phyloP scores from a whole-genome alignment of 2,797 vertebrate species.

The Mareca penelope region DNA sequence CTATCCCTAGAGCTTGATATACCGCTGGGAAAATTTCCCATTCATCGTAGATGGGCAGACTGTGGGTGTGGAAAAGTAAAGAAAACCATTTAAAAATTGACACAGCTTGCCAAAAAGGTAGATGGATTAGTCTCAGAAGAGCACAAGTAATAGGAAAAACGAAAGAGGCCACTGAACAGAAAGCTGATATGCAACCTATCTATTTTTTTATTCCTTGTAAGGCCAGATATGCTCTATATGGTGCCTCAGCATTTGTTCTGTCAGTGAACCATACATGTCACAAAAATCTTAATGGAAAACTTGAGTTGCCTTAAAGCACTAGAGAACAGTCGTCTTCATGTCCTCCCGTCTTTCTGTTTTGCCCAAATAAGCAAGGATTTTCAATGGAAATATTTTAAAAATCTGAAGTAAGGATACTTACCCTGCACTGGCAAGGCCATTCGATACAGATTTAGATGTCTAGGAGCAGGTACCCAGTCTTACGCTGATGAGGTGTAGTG shows the following conservation, averaged over 20 bases:
- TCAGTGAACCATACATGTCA: neutral
- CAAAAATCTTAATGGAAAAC: neutral
- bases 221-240: neutral
- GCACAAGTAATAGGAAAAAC: neutral
- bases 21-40: neutral
- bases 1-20: neutral
- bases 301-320: neutral
- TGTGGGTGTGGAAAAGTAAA: neutral
- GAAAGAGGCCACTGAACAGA: neutral
- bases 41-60: neutral
- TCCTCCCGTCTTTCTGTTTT: neutral
- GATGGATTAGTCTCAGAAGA: slow-evolving; percentile 18
- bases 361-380: neutral
- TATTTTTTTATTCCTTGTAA: neutral
- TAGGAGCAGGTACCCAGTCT: accelerated
- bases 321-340: neutral
- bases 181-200: neutral
- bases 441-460: accelerated
- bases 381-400: neutral
- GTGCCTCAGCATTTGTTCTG: neutral
- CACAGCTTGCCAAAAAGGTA: neutral
- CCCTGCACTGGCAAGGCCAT: neutral
- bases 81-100: slow-evolving; percentile 20
- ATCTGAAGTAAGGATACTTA: neutral
- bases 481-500: neutral